Base-by-base conservation (phyloP, 1,140 invertebrate species). In the Maniola jurtina region DNA sequence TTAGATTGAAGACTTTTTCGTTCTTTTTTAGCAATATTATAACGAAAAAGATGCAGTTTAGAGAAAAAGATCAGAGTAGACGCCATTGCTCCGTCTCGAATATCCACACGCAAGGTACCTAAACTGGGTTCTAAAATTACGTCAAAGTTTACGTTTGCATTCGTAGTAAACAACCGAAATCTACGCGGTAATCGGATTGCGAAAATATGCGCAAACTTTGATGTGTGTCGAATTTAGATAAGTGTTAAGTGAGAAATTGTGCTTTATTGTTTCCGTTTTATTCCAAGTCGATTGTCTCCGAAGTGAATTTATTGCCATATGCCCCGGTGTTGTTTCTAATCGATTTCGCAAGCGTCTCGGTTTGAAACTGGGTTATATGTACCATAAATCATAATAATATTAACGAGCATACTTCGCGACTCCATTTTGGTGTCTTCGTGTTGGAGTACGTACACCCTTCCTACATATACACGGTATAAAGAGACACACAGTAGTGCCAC, bases 351-450 rank as follows among this genome's bases (percentile, higher is more conserved):
- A 80, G 68, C 75, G 65, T 73, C 70, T 72, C 68, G 66, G 33
- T 61, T 72, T 64, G 65, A 66, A 85, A 80, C 68, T 88, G 73
- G 84, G 86, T 85, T 85, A 84, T 76, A 77, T 80, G 77, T 75
- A 70, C 70, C 75, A 84, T 88, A 83, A 86, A 86, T 86, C 83
- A 85, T 83, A 86, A 84, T 86, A 76, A 77, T 77, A 75, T 74
- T 79, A 84, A 88, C 75, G 72, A 79, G 64, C 69, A 73, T 38
- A 63, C 42, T 64, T 47, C 15, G 54, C 54, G 62, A 42, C 62
- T 64, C 62, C 62, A 64, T 57, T 64, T 64, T 57, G 62, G 52
- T 64, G 54, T 56, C 52, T 64, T 45, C 54, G 62, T 8, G 35
- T 10, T 7, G 36, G 15, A 5, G 52, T 34, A 55, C 14, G 7